Conservation (phyloP, 1,140 invertebrate genomes). For the Helicoverpa zea region DNA sequence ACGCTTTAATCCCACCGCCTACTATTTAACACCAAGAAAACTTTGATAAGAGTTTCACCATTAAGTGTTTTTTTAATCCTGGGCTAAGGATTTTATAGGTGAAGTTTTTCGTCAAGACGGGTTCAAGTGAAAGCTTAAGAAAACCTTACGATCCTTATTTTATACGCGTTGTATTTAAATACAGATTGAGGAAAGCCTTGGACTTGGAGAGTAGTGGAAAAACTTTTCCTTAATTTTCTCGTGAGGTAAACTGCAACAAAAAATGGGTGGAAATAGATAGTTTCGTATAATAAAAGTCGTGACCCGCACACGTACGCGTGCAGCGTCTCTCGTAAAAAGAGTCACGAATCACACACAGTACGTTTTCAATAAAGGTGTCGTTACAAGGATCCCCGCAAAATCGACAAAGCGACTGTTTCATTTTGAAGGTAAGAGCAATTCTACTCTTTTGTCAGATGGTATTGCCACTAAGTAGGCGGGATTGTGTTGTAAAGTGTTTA, state of each 20-base stretch:
- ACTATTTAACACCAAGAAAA: slow-evolving; percentile 51
- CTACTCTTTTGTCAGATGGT: slow-evolving; percentile 72
- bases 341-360: slow-evolving; percentile 59
- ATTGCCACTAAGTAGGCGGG: slow-evolving; percentile 73
- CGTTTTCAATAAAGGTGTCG: slow-evolving; percentile 69
- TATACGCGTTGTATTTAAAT: slow-evolving; percentile 45
- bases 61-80: slow-evolving; percentile 48
- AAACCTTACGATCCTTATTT: slow-evolving; percentile 39
- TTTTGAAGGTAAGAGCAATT: slow-evolving; percentile 76
- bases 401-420: slow-evolving; percentile 76
- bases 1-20: slow-evolving; percentile 47
- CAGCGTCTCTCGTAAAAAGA: slow-evolving; percentile 51
- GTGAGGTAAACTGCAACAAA: slow-evolving; percentile 9
- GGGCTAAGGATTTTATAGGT: slow-evolving; percentile 47
- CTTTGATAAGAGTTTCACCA: slow-evolving; percentile 47
- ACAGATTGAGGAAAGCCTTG: slow-evolving; percentile 30
- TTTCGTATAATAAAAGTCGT: slow-evolving; percentile 42
- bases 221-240: slow-evolving; percentile 46
- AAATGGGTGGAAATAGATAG: slow-evolving; percentile 17
- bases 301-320: slow-evolving; percentile 45
- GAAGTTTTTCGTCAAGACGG: slow-evolving; percentile 46
- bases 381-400: slow-evolving; percentile 67
- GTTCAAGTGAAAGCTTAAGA: slow-evolving; percentile 51
- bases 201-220: slow-evolving; percentile 10
- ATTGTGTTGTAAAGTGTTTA: slow-evolving; percentile 57